Conservation (phyloP, 2,113 vertebrate species). For the Hydrolagus affinis region DNA sequence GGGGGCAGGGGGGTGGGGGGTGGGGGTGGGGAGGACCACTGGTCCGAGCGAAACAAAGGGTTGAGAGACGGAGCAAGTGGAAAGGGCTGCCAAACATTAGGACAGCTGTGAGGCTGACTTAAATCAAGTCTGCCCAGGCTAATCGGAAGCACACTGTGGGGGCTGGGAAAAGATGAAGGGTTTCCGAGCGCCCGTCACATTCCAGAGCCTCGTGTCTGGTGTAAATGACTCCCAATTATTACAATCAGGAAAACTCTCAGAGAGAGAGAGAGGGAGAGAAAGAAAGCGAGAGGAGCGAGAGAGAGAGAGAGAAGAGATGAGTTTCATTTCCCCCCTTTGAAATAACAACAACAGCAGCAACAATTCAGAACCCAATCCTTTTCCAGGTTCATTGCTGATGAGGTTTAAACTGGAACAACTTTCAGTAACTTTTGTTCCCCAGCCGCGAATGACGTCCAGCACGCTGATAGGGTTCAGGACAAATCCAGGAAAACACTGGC, state of each 20-base stretch:
- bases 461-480: too few species aligned
- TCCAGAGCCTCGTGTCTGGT: slow-evolving; percentile 42
- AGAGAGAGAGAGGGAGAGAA: slow-evolving; percentile 35
- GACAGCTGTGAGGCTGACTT: slow-evolving; percentile 48
- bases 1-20: slow-evolving; percentile 5
- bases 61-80: slow-evolving; percentile 40
- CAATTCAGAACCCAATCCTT: too few species aligned
- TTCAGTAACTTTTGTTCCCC: too few species aligned
- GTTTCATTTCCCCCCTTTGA: slow-evolving; percentile 7
- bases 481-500: too few species aligned
- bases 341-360: background rate
- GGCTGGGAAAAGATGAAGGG: slow-evolving; percentile 37
- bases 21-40: slow-evolving; percentile 26
- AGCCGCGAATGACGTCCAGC: too few species aligned
- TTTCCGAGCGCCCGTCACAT: slow-evolving; percentile 43
- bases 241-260: slow-evolving; percentile 45
- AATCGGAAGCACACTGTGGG: slow-evolving; percentile 19
- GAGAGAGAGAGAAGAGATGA: slow-evolving; percentile 1
- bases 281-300: slow-evolving; percentile 32
- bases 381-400: too few species aligned
- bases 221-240: slow-evolving; percentile 50
- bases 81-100: slow-evolving; percentile 42
- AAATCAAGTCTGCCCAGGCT: slow-evolving; percentile 36
- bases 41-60: slow-evolving; percentile 43
- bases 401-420: too few species aligned